Evolutionary conservation across 2,888 invertebrate species (phyloP), one percentile per base, ranked within the genome.

Genomic region (Antitype chi): DNA sequence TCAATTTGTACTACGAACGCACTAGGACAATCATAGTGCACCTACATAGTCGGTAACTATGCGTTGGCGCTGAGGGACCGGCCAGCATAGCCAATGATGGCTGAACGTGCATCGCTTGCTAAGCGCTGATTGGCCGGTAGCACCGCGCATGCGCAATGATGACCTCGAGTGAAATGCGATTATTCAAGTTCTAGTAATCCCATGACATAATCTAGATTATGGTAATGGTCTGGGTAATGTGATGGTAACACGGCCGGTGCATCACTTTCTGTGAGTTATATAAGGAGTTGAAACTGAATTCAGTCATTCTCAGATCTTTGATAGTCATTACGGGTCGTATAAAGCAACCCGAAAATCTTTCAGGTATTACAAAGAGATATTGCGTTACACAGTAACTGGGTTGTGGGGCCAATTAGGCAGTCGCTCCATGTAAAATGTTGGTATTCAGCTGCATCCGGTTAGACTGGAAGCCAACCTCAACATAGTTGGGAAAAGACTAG

Each of bases 151-250:
- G 77, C 71, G 83, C 83, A 84, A 88, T 87, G 77, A 79, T 91
- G 93, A 93, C 94, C 94, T 94, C 91, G 88, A 93, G 92, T 92
- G 91, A 91, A 93, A 94, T 92, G 92, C 92, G 89, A 94, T 93
- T 93, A 94, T 94, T 92, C 93, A 92, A 95, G 95, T 93, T 95
- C 95, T 87, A 95, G 93, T 95, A 95, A 94, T 94, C 96, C 92
- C 94, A 94, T 96, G 96, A 96, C 96, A 96, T 95, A 96, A 96
- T 94, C 93, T 92, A 94, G 90, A 93, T 92, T 92, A 92, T 93
- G 91, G 86, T 87, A 89, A 90, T 89, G 78, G 70, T 74, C n/a
- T 74, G 28, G 91, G 87, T 87, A 89, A 90, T 90, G 78, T 69
- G 73, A 20, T 74, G 28, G 49, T 15, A 38, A 49, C n/a, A 70